phyloP scores from a whole-genome alignment of 1,140 invertebrate genomes.

The Drosophila chauvacae region DNA sequence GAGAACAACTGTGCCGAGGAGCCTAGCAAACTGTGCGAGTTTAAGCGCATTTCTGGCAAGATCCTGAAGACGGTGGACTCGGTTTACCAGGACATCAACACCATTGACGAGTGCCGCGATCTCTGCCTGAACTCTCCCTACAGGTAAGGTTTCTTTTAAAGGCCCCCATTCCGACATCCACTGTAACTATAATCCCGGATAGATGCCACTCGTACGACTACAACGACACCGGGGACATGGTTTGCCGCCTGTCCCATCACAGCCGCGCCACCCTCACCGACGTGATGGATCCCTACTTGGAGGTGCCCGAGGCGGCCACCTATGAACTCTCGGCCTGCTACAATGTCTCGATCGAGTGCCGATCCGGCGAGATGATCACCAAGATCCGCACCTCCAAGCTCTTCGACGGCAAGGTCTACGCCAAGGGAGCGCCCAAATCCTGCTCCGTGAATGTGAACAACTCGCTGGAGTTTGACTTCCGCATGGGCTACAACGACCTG shows the following conservation, averaged over 20 bases:
- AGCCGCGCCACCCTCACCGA: constrained; percentile 94
- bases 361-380: constrained; percentile 96
- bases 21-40: constrained; percentile 96
- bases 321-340: constrained; percentile 97
- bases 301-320: constrained; percentile 94
- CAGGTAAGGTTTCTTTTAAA: constrained; percentile 81
- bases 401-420: constrained; percentile 97
- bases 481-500: constrained; percentile 95
- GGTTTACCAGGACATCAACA: constrained; percentile 95
- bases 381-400: constrained; percentile 95
- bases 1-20: constrained; percentile 96
- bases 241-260: constrained; percentile 96
- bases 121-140: constrained; percentile 94
- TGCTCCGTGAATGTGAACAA: constrained; percentile 94
- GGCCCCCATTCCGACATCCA: not conserved
- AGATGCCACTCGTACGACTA: constrained; percentile 97
- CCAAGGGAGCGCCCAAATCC: constrained; percentile 96
- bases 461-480: constrained; percentile 93
- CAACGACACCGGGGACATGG: constrained; percentile 95
- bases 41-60: constrained; percentile 93
- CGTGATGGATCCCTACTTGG: constrained; percentile 95
- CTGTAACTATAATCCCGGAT: constrained; percentile 19
- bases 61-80: constrained; percentile 97
- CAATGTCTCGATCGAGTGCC: constrained; percentile 96
- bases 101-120: constrained; percentile 93